Evolutionary conservation across 1,140 invertebrate species (phyloP), one percentile per base, ranked within the genome.

Genomic region (Potamilus streckersoni): DNA sequence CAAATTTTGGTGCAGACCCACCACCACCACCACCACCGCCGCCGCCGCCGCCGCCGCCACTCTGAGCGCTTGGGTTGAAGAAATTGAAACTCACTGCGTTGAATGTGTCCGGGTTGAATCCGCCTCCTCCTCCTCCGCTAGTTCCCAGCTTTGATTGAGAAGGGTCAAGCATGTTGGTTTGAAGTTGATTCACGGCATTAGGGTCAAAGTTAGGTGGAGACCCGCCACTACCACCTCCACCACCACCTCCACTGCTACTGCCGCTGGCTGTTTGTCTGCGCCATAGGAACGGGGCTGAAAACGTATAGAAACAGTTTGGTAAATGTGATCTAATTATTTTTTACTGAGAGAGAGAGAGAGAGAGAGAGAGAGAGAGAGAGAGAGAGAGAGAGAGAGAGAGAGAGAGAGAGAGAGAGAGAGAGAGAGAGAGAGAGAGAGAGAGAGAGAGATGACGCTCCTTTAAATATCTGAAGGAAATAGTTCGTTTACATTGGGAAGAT

Each of bases 191-290:
- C 17, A 74, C 73, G 20, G 58, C 58, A 20, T 74, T 74, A 13
- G 73, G 73, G 56, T 74, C 73, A 62, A 68, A 74, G 2, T 60
- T 68, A 27, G 73, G 73, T n/a, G 66, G 60, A 66, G 68, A 73
- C 49, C 69, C 57, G 59, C 65, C 49, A 38, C 74, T 19, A 19
- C 74, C 20, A 13, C 74, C 57, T 19, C 74, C 57, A 27, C 74
- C 58, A 5, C 74, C n/a, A 16, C 65, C 38, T 15, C 67, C 58
- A 49, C 73, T 69, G 58, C 65, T 67, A 31, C 72, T 65, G 31
- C 70, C 63, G 31, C 70, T 57, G 15, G 61, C 63, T 49, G 38
- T 8, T 6, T 49, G 38, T 11, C 38, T 49, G 38, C 38, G 38
- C 38, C 6, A 1, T 0, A 0, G 0, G 38, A 49, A 49, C 38